Percentiles rank a stretch among this genome's conserved stretches.
Evolutionary conservation across 2,113 vertebrate species (phyloP).

Genomic region (Otus sunia): DNA sequence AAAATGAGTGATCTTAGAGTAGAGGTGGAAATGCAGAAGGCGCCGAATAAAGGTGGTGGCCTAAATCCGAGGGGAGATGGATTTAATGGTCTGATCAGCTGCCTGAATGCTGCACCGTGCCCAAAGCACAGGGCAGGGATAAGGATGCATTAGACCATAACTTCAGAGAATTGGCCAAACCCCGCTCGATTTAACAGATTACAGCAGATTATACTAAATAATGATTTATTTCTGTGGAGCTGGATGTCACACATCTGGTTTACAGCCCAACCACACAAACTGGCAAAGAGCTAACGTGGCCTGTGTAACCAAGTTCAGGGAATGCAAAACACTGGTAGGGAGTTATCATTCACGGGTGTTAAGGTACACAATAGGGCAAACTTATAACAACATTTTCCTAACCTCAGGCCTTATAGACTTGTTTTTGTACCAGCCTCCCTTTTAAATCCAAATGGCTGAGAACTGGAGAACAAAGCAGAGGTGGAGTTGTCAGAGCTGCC

Average conservation of each 20-base stretch:
- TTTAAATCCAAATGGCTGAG: not conserved
- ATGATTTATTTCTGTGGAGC: not conserved
- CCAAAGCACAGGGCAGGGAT: not conserved
- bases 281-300: not conserved
- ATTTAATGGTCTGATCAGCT: not conserved
- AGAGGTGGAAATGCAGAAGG: accelerated
- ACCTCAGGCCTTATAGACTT: not conserved
- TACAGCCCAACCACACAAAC: not conserved
- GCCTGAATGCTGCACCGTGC: not conserved
- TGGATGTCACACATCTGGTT: not conserved
- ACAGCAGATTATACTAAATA: not conserved
- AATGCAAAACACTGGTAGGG: accelerated
- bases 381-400: accelerated
- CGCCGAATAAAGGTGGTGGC: accelerated
- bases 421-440: not conserved
- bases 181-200: not conserved
- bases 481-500: not conserved
- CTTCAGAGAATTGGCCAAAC: not conserved
- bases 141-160: not conserved
- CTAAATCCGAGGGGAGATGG: not conserved
- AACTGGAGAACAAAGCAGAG: not conserved
- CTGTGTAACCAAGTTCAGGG: not conserved
- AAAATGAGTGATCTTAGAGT: not conserved
- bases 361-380: accelerated
- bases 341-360: accelerated